These are phyloP conservation scores for Molossus alvarezi DNA, from an alignment of 2,797 vertebrate species.

Conservation along the genomic window DNA sequence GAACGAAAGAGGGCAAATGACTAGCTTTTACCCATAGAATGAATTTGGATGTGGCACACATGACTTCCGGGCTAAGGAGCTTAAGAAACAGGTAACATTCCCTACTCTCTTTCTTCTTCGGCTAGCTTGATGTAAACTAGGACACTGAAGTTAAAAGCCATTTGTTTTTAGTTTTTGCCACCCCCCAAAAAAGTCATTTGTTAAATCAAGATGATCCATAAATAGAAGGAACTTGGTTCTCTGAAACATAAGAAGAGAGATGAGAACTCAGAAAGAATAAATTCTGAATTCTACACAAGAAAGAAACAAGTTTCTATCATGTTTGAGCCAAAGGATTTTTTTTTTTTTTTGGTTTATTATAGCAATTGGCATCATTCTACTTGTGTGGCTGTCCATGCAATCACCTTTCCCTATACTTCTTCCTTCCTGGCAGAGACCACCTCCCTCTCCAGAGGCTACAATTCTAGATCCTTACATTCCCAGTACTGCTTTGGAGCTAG, in stretches of 20 bases:
- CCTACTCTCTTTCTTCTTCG: not conserved
- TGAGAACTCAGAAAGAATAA: not conserved
- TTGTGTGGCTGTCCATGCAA: not conserved
- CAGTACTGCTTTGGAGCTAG: not conserved
- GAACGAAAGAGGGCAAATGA: not conserved
- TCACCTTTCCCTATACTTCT: not conserved
- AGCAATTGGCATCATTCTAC: not conserved
- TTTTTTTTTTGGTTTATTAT: not conserved
- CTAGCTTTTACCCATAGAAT: not conserved
- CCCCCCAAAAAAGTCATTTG: not conserved
- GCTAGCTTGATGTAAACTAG: not conserved
- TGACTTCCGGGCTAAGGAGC: not conserved
- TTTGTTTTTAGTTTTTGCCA: not conserved
- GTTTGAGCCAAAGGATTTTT: not conserved
- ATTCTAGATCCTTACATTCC: not conserved
- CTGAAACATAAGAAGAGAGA: not conserved
- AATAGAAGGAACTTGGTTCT: not conserved
- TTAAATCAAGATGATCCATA: not conserved
- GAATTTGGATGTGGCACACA: not conserved
- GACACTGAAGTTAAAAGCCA: not conserved
- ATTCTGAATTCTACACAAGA: not conserved
- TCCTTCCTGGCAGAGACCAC: not conserved
- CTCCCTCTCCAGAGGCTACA: not conserved
- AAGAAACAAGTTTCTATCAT: not conserved
- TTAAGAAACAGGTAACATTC: not conserved